These are phyloP conservation scores for Cinara cedri DNA, from an alignment of 2,888 invertebrate genomes.

Conservation along the genomic window DNA sequence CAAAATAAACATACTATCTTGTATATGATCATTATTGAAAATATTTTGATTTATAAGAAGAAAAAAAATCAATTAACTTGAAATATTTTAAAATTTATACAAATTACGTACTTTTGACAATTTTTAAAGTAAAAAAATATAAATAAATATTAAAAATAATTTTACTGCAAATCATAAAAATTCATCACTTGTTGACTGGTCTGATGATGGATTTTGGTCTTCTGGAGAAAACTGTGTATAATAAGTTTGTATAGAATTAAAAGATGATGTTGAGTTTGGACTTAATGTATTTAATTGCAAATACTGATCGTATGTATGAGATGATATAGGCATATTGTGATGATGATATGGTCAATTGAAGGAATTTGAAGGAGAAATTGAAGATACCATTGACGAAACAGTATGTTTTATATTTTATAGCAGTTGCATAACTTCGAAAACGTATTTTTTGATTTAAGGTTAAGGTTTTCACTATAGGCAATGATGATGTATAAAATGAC, in stretches of 20 bases:
- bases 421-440: slow-evolving; percentile 22
- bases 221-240: slow-evolving; percentile 5
- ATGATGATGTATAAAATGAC: slow-evolving; percentile 25
- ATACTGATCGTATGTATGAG: slow-evolving; percentile 28
- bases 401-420: slow-evolving; percentile 26
- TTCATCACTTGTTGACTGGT: slow-evolving; percentile 4
- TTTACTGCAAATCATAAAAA: neutral
- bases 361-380: slow-evolving; percentile 10
- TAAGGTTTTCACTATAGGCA: slow-evolving; percentile 24
- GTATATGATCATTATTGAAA: too few relatives aligned
- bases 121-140: slow-evolving; percentile 6
- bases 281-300: slow-evolving; percentile 22
- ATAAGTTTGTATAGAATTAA: slow-evolving; percentile 2
- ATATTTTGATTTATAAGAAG: too few relatives aligned
- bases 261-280: slow-evolving; percentile 28
- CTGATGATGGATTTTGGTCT: neutral
- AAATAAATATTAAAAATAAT: slow-evolving; percentile 9
- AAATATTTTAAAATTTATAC: too few relatives aligned
- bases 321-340: slow-evolving; percentile 15
- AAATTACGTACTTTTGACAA: neutral
- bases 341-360: slow-evolving; percentile 5
- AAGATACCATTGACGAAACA: slow-evolving; percentile 5
- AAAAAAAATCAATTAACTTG: too few relatives aligned
- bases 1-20: too few relatives aligned
- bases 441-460: slow-evolving; percentile 25